Evolutionary conservation across 2,888 invertebrate species (phyloP).

Genomic region (Leptopilina myrica): DNA sequence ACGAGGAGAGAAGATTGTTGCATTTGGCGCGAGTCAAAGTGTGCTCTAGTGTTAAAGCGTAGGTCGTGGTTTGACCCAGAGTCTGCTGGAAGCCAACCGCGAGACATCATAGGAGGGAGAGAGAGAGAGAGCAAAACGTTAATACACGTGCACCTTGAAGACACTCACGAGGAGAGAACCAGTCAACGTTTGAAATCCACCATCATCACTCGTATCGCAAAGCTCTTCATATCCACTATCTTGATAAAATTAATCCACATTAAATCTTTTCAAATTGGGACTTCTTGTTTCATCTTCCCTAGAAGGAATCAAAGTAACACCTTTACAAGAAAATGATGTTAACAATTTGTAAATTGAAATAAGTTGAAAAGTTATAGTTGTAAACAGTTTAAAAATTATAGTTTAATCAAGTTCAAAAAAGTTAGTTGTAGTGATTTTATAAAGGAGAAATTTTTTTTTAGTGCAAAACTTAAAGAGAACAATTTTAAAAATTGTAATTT

Average conservation of each 20-base stretch:
- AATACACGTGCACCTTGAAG: slow-evolving; percentile 67
- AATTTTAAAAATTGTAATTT: no score
- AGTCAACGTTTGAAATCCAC: slow-evolving; percentile 69
- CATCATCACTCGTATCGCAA: slow-evolving; percentile 44
- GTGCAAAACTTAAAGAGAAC: no score
- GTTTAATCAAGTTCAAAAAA: no score
- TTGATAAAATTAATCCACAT: not conserved
- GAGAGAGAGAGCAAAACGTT: slow-evolving; percentile 45
- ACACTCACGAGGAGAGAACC: slow-evolving; percentile 65
- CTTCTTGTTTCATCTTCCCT: no score
- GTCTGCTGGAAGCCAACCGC: slow-evolving; percentile 51
- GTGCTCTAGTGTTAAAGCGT: slow-evolving; percentile 57
- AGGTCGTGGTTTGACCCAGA: slow-evolving; percentile 72
- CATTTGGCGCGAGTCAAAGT: slow-evolving; percentile 55
- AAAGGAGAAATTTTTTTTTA: no score
- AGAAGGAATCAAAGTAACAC: no score
- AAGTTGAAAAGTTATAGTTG: no score
- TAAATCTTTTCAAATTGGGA: no score
- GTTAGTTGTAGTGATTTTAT: no score
- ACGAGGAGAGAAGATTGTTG: slow-evolving; percentile 30
- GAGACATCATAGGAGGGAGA: slow-evolving; percentile 33
- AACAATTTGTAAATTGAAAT: no score
- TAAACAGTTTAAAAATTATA: no score
- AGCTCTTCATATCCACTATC: not conserved
- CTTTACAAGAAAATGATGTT: no score